A percentile compares a stretch with the other conserved stretches of the same genome.
These are phyloP conservation scores for silkworm (Bombyx mori) DNA, from an alignment of 1,140 invertebrate genomes.

Conservation along the genomic window DNA sequence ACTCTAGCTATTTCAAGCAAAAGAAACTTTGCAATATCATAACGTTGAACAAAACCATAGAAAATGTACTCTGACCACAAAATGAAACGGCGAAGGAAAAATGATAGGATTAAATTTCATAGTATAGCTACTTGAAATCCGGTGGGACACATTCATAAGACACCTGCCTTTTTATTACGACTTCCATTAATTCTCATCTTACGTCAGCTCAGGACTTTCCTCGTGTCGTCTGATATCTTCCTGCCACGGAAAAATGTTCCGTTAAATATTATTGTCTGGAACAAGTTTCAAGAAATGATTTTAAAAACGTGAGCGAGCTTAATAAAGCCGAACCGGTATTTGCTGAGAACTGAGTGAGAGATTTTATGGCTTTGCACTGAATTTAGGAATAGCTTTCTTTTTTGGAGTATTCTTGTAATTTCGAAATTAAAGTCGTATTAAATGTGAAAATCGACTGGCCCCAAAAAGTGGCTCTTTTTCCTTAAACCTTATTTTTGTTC, in stretches of 20 bases:
- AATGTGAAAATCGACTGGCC: too few species aligned
- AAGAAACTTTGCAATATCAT: too few species aligned
- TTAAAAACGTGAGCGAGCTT: too few species aligned
- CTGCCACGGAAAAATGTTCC: constrained; percentile 2
- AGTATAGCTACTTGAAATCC: background rate
- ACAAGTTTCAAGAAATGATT: background rate
- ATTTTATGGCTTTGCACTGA: too few species aligned
- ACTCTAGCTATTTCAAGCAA: background rate
- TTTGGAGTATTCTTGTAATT: too few species aligned
- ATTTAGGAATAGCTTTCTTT: too few species aligned
- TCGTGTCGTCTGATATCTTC: constrained; percentile 4
- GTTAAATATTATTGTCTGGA: constrained; percentile 1
- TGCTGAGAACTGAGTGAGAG: too few species aligned
- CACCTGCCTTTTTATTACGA: background rate
- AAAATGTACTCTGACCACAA: background rate
- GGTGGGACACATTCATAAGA: background rate
- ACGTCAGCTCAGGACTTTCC: constrained; percentile 5
- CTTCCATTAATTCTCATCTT: constrained; percentile 7
- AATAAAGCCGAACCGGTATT: too few species aligned
- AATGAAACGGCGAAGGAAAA: background rate
- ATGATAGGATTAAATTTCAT: background rate
- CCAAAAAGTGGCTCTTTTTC: too few species aligned
- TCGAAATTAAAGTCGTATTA: too few species aligned
- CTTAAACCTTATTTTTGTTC: too few species aligned
- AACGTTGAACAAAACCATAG: too few species aligned